Conservation (phyloP, 2,888 invertebrate species). For the Pegoplata infirma region DNA sequence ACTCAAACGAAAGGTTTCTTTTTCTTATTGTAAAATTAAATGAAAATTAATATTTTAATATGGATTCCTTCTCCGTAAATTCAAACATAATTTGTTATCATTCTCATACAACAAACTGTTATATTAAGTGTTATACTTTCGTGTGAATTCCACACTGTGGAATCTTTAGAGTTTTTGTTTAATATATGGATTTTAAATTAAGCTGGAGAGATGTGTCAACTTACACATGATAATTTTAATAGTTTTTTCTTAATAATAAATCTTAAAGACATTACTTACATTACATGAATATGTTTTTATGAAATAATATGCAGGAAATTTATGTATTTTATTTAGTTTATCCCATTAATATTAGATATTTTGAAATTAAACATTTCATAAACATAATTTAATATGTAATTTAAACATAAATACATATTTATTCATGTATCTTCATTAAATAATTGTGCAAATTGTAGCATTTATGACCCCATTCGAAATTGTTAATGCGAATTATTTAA, state of each 20-base stretch:
- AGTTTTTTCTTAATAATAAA: constrained; percentile 22
- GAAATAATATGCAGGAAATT: constrained; percentile 22
- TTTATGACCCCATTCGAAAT: no score
- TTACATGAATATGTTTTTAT: neutral
- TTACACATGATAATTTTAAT: constrained; percentile 32
- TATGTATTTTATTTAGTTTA: constrained; percentile 17
- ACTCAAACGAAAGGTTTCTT: no score
- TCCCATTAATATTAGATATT: constrained; percentile 24
- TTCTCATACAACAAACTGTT: neutral
- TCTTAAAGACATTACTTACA: constrained; percentile 12
- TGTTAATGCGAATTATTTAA: no score
- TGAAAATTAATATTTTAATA: no score
- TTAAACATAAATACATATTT: no score
- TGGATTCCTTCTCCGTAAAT: no score
- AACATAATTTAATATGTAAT: neutral
- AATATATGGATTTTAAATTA: neutral
- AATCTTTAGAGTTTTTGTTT: neutral
- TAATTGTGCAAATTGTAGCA: no score
- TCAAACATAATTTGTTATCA: neutral
- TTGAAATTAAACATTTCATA: constrained; percentile 28
- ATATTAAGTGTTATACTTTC: constrained; percentile 32
- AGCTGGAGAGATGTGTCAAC: constrained; percentile 5
- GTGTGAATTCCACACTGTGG: neutral
- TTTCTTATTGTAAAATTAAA: no score
- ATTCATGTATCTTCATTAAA: no score